Base-by-base conservation (phyloP, 2,113 vertebrate species). In the Anolis carolinensis region DNA sequence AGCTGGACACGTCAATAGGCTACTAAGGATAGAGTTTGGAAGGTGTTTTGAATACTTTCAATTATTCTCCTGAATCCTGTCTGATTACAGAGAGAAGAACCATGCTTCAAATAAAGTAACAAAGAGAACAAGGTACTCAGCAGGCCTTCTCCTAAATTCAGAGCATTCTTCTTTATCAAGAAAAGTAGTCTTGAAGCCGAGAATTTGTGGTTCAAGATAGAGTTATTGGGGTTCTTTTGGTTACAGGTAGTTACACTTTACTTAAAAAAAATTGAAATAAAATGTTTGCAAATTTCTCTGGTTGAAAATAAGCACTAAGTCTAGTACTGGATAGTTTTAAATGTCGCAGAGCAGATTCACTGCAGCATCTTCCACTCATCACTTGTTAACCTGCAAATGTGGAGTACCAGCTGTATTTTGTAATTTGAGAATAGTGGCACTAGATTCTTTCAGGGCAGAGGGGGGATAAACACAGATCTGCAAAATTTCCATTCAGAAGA, bases 181-280 rank as follows among this genome's bases (percentile, higher is more conserved):
- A 25, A 77, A 77, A 76, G 44, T 13, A 13, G 74, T 52, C 74
- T 75, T 44, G 39, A 67, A 77, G 82, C 18, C 16, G 36, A 77
- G 27, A 67, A 39, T 32, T 67, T 30, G 11, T 48, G 44, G 39
- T 30, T 84, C 32, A 72, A 79, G 27, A 48, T 4, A 32, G 30
- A 27, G 34, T 79, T 39, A 63, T 52, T 72, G 68, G 52, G 52
- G 59, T n/a, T 82, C 83, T 93, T 93, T 84, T 90, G 80, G 84
- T 44, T 44, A 5, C 39, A 44, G 39, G 39, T 44, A 44, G 39
- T 44, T 44, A 44, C 39, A 78, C 85, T 92, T 90, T 89, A 89
- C 87, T 89, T 93, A 87, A 93, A 90, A 94, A 91, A 70, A 82
- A 83, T 75, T 92, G 75, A 89, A 83, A 63, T 79, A 75, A n/a